A percentile compares a stretch with the other conserved stretches of the same genome.
phyloP scores from a whole-genome alignment of 1,140 invertebrate genomes.

The Laupala kohalensis region DNA sequence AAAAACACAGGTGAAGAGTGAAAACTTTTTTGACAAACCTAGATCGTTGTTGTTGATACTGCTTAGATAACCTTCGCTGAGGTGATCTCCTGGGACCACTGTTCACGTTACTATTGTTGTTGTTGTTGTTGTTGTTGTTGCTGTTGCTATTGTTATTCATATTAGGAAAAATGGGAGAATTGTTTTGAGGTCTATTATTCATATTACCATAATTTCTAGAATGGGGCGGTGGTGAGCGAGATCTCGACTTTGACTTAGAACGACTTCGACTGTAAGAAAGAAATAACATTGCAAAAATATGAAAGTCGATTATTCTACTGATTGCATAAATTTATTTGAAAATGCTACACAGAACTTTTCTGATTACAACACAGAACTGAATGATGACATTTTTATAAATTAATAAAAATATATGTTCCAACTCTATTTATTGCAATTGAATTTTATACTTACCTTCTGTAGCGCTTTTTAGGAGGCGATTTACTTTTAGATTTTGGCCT shows the following conservation, averaged over 20 bases:
- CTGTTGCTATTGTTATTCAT: not conserved
- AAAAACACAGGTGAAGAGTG: no score
- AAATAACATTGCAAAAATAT: not conserved
- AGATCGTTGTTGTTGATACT: not conserved
- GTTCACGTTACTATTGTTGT: conserved; percentile 2
- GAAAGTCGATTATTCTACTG: not conserved
- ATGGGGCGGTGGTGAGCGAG: conserved; percentile 1
- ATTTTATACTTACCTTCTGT: conserved; percentile 36
- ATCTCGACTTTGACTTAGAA: conserved; percentile 25
- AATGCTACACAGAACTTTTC: not conserved
- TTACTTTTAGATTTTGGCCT: conserved; percentile 47
- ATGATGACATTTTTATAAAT: not conserved
- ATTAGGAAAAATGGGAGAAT: not conserved
- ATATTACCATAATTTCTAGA: not conserved
- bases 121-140: not conserved
- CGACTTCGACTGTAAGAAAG: conserved; percentile 19
- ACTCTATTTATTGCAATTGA: not conserved
- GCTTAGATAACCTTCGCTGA: not conserved
- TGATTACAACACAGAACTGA: not conserved
- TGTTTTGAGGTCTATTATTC: not conserved
- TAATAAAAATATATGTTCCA: not conserved
- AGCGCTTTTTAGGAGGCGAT: conserved; percentile 57
- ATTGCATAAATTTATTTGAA: no score
- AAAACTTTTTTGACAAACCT: not conserved
- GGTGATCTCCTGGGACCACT: conserved; percentile 2